Base-by-base conservation (phyloP, 2,113 vertebrate genomes). In the Tenrec ecaudatus region DNA sequence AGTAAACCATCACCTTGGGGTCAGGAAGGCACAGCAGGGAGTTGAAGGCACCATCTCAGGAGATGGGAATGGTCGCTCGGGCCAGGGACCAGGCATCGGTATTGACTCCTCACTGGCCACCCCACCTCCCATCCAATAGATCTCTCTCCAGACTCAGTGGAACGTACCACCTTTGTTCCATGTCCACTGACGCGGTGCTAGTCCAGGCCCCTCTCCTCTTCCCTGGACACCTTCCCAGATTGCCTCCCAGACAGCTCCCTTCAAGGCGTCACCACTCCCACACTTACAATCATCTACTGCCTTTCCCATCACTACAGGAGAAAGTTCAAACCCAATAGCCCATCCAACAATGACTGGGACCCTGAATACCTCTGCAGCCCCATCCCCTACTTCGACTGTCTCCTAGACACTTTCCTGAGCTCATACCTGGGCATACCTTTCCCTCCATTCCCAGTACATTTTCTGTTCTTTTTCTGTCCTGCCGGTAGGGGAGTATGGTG, bases 1-100 rank as follows among this genome's bases (percentile, higher is more conserved):
- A 82, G 94, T 96, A 96, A 96, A 95, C 93, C 47, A 86, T 83
- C 76, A n/a, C 53, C 90, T 38, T 80, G 43, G 43, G 95, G 93
- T 94, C 94, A 95, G 87, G 36, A 83, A 94, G 93, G 90, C 8
- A 0, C 31, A 12, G 2, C 38, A 6, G 17, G 60, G 64, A 69
- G 36, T 31, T 53, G 3, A 66, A 27, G 25, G 27, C 85, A 36
- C 36, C 85, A 68, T 84, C 88, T 79, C 62, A 3, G 69, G 58
- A 33, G 6, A 27, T 64, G 69, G 27, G 29, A 71, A 19, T 10
- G 6, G 76, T 14, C 83, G 47, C 78, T 88, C 79, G 53, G 90
- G n/a, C 17, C 40, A 71, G 27, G 22, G 19, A 2, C 43, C 78
- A 66, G 68, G 31, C 73, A 12, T 20, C 5, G 15, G 20, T 1